These are phyloP conservation scores for Trematomus bernacchii DNA, from an alignment of 2,797 vertebrate species.

Conservation along the genomic window DNA sequence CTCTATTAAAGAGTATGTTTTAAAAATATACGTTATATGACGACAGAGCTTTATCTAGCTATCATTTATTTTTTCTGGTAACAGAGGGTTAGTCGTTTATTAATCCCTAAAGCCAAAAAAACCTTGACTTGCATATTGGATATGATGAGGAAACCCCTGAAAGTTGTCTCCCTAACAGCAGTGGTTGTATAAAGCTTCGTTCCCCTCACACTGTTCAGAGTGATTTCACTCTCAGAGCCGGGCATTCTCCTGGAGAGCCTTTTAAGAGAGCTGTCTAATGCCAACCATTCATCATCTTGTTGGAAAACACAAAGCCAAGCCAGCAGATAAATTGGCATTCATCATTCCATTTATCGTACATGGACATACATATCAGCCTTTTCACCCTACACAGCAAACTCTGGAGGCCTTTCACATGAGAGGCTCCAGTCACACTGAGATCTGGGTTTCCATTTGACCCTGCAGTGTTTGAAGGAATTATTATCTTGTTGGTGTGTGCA, in stretches of 20 bases:
- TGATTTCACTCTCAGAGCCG: constrained; percentile 58
- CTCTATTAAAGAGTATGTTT: not conserved
- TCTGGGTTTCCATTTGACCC: constrained; percentile 29
- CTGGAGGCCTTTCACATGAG: constrained; percentile 48
- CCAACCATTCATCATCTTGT: constrained; percentile 71
- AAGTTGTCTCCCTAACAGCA: not conserved
- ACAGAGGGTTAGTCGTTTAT: not conserved
- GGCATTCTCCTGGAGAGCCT: constrained; percentile 67
- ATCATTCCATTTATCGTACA: constrained; percentile 74
- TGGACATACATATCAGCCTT: constrained; percentile 72
- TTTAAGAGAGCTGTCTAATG: constrained; percentile 78
- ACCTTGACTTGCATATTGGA: not conserved
- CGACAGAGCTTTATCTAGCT: not conserved
- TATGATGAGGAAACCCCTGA: not conserved
- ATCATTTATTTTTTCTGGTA: not conserved
- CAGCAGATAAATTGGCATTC: constrained; percentile 71
- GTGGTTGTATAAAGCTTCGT: constrained; percentile 34
- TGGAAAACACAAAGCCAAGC: constrained; percentile 67
- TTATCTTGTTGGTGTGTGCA: not conserved
- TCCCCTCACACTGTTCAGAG: constrained; percentile 31
- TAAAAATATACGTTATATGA: not conserved
- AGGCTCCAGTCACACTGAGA: constrained; percentile 57
- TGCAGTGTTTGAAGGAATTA: not conserved
- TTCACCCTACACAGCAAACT: constrained; percentile 33
- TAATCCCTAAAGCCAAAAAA: not conserved